These are phyloP conservation scores for Xylota sylvarum DNA, from an alignment of 2,888 invertebrate genomes.

Conservation along the genomic window DNA sequence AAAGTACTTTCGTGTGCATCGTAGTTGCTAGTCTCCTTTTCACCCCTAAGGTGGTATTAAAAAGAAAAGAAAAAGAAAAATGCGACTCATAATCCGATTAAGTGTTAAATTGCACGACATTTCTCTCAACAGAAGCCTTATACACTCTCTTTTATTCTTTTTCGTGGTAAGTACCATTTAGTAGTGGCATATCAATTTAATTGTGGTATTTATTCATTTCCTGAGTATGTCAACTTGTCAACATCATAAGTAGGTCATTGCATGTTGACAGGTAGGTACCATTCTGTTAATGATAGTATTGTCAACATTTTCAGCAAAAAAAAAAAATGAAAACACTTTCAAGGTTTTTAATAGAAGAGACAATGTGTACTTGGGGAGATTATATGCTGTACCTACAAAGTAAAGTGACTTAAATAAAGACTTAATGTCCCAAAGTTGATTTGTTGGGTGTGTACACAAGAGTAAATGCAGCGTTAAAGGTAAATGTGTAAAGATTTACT, in stretches of 20 bases:
- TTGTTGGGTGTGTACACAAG: not conserved
- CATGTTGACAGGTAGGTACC: conserved; percentile 13
- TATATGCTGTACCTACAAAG: not conserved
- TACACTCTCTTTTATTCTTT: not conserved
- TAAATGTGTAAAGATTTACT: not conserved
- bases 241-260: conserved; percentile 31
- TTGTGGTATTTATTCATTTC: conserved; percentile 45
- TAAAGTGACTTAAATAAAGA: not conserved
- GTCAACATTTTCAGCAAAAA: not conserved
- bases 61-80: conserved; percentile 17
- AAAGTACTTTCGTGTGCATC: conserved; percentile 28
- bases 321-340: too few relatives aligned
- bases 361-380: not conserved
- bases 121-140: conserved; percentile 54
- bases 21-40: conserved; percentile 6
- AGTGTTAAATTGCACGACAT: conserved; percentile 54
- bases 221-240: conserved; percentile 39
- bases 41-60: not conserved
- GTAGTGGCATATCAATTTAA: conserved; percentile 44
- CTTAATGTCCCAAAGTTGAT: not conserved
- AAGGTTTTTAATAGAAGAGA: not conserved
- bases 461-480: not conserved
- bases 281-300: not conserved
- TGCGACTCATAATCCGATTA: conserved; percentile 52
- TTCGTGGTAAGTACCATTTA: conserved; percentile 13